A percentile compares a stretch with the other conserved stretches of the same genome.
Conservation (phyloP, 2,113 vertebrate genomes). For the Odocoileus hemionus region DNA sequence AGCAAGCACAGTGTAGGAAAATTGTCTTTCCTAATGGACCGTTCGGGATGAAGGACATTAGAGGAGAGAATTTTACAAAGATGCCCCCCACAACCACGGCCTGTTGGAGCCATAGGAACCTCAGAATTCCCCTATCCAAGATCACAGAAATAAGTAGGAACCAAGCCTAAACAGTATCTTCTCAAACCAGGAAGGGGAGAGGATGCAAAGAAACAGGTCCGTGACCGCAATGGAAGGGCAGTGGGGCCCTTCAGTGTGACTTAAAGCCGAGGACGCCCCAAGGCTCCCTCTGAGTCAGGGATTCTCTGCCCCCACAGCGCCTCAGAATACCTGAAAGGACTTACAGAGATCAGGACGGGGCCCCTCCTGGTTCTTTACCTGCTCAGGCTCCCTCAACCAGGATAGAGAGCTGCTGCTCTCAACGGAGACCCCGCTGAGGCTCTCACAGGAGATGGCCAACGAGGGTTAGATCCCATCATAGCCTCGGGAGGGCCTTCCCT, state of each 20-base stretch:
- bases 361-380: not conserved
- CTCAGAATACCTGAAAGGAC: not conserved
- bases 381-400: not conserved
- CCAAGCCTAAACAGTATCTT: not conserved
- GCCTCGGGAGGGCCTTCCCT: not conserved
- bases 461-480: not conserved
- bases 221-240: not conserved
- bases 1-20: not conserved
- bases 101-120: not conserved
- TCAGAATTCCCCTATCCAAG: not conserved
- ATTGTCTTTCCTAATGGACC: not conserved
- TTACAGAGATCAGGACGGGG: not conserved
- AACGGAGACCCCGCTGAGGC: not conserved
- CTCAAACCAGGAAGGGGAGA: not conserved
- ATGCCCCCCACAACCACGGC: not conserved
- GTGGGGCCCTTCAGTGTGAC: not conserved
- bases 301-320: not conserved
- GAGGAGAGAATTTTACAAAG: not conserved
- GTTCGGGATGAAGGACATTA: rapidly evolving
- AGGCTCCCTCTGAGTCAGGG: not conserved
- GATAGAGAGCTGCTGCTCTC: not conserved
- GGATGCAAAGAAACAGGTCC: not conserved
- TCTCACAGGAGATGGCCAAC: rapidly evolving
- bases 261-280: not conserved
- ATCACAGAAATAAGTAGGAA: not conserved